phyloP scores from a whole-genome alignment of 2,797 vertebrate species.

The Iguana delicatissima region DNA sequence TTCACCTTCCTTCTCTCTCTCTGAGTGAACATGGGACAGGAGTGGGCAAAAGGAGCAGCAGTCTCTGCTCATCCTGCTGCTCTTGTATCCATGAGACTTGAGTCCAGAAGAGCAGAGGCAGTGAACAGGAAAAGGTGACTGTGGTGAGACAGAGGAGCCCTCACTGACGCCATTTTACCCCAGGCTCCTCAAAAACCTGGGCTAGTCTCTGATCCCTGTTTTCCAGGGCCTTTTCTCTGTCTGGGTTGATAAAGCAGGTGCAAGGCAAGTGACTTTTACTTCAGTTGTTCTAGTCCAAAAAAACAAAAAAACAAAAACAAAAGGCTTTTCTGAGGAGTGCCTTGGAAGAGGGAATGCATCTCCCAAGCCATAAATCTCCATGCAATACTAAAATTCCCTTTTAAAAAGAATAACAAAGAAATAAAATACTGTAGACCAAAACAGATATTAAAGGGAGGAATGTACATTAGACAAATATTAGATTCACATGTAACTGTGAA shows the following conservation, averaged over 20 bases:
- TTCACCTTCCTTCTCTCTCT: background rate
- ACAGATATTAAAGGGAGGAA: slow-evolving; percentile 61
- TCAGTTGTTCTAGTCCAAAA: background rate
- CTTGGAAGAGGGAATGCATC: background rate
- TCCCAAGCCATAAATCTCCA: background rate
- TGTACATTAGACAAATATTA: slow-evolving; percentile 61
- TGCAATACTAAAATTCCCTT: slow-evolving; percentile 47
- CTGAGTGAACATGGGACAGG: background rate
- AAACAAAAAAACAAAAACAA: too few species aligned
- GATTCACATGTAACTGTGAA: slow-evolving; percentile 64
- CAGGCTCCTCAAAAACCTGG: background rate
- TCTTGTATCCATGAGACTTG: background rate
- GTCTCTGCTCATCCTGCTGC: background rate
- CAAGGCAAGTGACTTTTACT: background rate
- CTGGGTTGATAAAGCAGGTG: background rate
- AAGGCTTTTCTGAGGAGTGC: background rate
- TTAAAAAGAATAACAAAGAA: slow-evolving; percentile 29
- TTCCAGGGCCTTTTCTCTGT: background rate
- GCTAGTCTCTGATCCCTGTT: too few species aligned
- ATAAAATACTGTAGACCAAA: slow-evolving; percentile 45
- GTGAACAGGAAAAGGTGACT: background rate
- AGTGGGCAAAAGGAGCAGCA: background rate
- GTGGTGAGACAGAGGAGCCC: background rate
- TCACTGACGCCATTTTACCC: background rate
- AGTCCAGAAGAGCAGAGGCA: background rate